Evolutionary conservation across 53 echinoderm and acorn worm species (phyloP), one percentile per base, ranked within the genome.

Genomic region (Paracentrotus lividus): DNA sequence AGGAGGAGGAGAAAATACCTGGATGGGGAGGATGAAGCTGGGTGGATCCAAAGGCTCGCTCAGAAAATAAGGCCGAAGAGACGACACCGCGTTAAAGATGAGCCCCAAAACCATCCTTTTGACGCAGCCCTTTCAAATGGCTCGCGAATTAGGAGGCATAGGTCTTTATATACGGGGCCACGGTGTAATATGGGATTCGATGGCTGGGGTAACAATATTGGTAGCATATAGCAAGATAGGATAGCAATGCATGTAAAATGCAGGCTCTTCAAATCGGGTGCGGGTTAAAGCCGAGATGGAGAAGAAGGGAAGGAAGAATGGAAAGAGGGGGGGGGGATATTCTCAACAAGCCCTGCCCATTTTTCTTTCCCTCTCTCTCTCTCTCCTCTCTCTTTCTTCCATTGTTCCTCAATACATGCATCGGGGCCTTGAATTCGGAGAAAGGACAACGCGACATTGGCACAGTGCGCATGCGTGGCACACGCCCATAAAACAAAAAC

Each of bases 381-480:
- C 32, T 29, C 21, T 21, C 87, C n/a, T 87, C 55, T 57, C 56
- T 85, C 54, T 51, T 24, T 9, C 51, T 29, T 23, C 2, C 36
- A 89, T 89, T 89, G 89, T 89, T 65, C 56, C 13, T 60, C 44
- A 44, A 40, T 45, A 65, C 44, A 43, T 89, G 86, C 86, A 36
- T 14, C 86, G 8, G 89, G 89, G 64, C 89, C 89, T 89, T 89
- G 89, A 64, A 57, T 21, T 40, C 16, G 64, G 2, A 53, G 12
- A 85, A n/a, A 58, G 61, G 43, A 58, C 15, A 58, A 64, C 43
- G 59, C 64, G 89, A 89, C 89, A 64, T 89, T 64, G 64, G 56
- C 55, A 16, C 53, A 55, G 31, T 59, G 65, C 89, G 89, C 89
- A 89, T 89, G 89, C 89, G 89, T 64, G 89, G 89, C 89, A 59